These are phyloP conservation scores for Arremon brunneinucha DNA, from an alignment of 2,797 vertebrate species.

Conservation along the genomic window DNA sequence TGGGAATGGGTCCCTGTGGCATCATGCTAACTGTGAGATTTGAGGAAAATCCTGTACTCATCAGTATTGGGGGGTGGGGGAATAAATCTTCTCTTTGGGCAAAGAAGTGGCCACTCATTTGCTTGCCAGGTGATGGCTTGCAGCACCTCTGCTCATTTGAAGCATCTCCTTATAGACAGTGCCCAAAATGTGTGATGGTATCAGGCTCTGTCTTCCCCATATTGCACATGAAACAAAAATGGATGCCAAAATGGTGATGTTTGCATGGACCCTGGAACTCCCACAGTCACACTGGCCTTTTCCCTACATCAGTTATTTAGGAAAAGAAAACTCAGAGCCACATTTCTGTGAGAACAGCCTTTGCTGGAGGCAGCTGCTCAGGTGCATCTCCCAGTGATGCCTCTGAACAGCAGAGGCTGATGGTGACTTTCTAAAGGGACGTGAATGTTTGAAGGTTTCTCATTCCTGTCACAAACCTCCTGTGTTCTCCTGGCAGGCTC, in stretches of 20 bases:
- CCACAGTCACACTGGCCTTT: not conserved
- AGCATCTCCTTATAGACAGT: not conserved
- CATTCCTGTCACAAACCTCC: not conserved
- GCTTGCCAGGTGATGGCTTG: not conserved
- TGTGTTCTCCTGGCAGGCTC: not conserved
- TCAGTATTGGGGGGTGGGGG: not conserved
- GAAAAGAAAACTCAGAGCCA: not conserved
- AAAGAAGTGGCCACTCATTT: not conserved
- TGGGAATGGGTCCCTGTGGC: not conserved
- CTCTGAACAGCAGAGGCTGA: fast-evolving
- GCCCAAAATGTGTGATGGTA: fast-evolving
- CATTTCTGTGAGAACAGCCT: not conserved
- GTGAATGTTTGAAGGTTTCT: not conserved
- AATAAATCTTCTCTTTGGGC: not conserved
- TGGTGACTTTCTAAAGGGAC: not conserved
- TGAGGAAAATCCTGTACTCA: not conserved
- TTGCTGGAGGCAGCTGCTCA: not conserved
- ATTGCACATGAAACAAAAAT: not conserved
- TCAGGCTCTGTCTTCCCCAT: not conserved
- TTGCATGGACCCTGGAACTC: not conserved
- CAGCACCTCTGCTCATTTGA: not conserved
- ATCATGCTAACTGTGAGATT: not conserved
- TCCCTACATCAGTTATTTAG: not conserved
- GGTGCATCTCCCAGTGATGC: not conserved
- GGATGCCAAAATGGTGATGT: not conserved